Percentiles rank a stretch among this genome's conserved stretches.
These are phyloP conservation scores for Cantharis lateralis DNA, from an alignment of 2,888 invertebrate genomes.

Conservation along the genomic window DNA sequence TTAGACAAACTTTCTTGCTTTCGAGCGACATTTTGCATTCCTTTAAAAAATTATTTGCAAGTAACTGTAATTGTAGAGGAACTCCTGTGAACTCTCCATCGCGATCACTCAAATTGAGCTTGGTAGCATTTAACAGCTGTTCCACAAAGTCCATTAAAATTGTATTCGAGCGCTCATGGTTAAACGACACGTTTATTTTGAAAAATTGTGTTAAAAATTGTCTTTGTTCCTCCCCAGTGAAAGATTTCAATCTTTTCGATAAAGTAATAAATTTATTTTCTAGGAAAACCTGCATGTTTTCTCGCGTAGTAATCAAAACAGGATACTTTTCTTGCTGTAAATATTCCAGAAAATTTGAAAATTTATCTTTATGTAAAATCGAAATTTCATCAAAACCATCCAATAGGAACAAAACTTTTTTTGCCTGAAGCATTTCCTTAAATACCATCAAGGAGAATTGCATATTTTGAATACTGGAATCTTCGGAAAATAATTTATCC, in stretches of 20 bases:
- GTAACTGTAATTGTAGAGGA: background rate
- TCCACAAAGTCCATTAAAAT: background rate
- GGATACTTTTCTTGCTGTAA: background rate
- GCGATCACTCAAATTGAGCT: background rate
- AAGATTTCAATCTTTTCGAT: background rate
- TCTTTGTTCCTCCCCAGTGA: background rate
- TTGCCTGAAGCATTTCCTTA: background rate
- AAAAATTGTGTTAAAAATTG: background rate
- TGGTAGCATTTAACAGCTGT: background rate
- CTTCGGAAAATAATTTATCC: background rate
- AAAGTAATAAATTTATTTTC: background rate
- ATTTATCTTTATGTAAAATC: background rate
- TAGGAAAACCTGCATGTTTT: background rate
- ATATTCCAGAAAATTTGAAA: background rate
- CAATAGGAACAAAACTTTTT: background rate
- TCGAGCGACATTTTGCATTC: background rate
- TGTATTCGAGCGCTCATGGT: background rate
- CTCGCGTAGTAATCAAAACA: background rate
- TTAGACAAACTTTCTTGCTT: background rate
- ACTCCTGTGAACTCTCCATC: background rate
- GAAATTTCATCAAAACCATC: conserved; percentile 16
- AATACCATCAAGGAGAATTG: background rate
- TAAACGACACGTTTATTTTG: background rate
- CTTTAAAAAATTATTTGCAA: background rate
- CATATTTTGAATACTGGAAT: background rate